Base-by-base conservation (phyloP, 2,888 invertebrate species). In the Ligdia adustata region DNA sequence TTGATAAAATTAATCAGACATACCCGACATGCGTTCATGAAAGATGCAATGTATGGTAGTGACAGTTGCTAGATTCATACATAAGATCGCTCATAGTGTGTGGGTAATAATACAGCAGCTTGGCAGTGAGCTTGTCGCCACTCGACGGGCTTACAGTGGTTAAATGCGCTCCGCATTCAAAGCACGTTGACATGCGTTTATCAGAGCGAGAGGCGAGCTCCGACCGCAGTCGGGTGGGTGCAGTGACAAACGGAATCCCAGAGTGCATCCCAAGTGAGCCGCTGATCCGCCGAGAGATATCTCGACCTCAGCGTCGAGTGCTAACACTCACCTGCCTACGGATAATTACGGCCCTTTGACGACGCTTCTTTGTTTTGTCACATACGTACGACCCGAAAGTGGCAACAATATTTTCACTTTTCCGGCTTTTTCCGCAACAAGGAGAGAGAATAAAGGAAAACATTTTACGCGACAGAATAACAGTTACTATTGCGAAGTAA, bases 191-290 rank as follows among this genome's bases (percentile, higher is more conserved):
- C 84, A 79, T 77, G 82, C 79, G 86, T 87, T 88, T 87, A 88
- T 83, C 85, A 82, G 83, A 81, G 83, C 77, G 78, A 75, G 78
- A 77, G 80, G 78, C 75, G 78, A 77, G 80, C 77, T 75, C 72
- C 79, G 72, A 76, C 82, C 81, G 76, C 84, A 83, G 73, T 72
- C 76, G 77, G 76, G 75, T 69, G 77, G 76, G 75, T 69, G 79
- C 79, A 75, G 78, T 78, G 85, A 85, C 90, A 90, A 88, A 90
- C 88, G 82, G 90, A 89, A 89, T 89, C 79, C 79, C 77, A 81
- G 81, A 89, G 88, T 85, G 82, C 84, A 82, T 76, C 85, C 85
- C 82, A 82, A 85, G 83, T 80, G 86, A 82, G 82, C 78, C 72
- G 83, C 83, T 85, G 90, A 89, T 89, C 88, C 81, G 85, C 69